phyloP scores from a whole-genome alignment of 2,113 vertebrate genomes.

The Thalassarche chlororhynchos region DNA sequence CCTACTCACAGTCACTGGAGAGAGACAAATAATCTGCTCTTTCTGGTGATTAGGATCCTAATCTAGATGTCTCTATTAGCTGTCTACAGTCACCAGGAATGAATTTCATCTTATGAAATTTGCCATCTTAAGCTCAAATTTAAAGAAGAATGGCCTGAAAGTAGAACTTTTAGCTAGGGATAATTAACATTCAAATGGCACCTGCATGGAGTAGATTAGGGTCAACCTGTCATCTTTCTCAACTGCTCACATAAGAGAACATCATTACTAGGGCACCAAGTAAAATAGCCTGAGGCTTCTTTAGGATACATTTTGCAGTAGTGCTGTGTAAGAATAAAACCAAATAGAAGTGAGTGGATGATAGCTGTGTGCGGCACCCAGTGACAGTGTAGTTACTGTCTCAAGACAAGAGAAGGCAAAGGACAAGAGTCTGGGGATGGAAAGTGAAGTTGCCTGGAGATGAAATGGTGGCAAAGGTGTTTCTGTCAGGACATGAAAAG shows the following conservation, averaged over 20 bases:
- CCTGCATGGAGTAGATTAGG: not conserved
- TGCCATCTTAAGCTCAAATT: not conserved
- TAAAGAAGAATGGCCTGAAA: not conserved
- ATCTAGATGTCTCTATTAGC: not conserved
- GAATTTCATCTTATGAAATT: not conserved
- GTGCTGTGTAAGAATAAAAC: not conserved
- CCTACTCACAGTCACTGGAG: not conserved
- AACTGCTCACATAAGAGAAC: not conserved
- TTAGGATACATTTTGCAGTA: not conserved
- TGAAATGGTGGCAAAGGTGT: not conserved
- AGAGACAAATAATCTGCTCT: not conserved
- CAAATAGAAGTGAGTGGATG: not conserved
- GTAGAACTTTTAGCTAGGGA: not conserved
- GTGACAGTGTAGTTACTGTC: not conserved
- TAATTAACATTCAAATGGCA: constrained; percentile 40
- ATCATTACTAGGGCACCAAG: constrained; percentile 4
- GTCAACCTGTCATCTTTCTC: constrained; percentile 36
- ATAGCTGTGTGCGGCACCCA: not conserved
- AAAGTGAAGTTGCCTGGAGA: not conserved
- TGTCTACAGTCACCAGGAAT: not conserved
- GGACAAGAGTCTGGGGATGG: not conserved
- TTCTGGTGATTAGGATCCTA: not conserved
- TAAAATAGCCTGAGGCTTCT: constrained; percentile 20
- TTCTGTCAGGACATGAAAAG: not conserved
- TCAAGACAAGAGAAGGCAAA: not conserved